Evolutionary conservation across 2,797 vertebrate species (phyloP), one percentile per base, ranked within the genome.

Genomic region (Alcedo quadribrachys): DNA sequence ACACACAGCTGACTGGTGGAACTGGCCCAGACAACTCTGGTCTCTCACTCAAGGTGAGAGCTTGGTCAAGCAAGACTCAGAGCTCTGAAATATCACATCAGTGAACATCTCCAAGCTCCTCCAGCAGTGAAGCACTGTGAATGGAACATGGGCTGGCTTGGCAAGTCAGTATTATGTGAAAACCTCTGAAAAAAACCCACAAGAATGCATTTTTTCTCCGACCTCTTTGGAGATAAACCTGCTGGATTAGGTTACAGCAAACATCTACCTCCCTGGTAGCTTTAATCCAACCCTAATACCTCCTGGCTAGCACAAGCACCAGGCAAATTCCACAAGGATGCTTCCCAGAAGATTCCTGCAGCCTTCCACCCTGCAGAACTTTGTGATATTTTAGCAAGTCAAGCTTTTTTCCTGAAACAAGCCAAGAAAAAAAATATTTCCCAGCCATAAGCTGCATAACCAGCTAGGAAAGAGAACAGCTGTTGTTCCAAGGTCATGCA

Each of bases 21-120:
- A 85, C 28, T 0, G 5, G 46, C 28, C 40, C 3, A 0, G 48
- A 4, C 4, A 0, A 1, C 42, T 61, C 15, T 6, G 60, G n/a
- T 37, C 71, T 32, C 16, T 12, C 73, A 32, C 50, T 57, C 63
- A 30, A 21, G 50, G 24, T 28, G 66, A 30, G 20, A n/a, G 63
- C 32, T 33, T 33, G 32, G 51, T 17, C 46, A 33, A 8, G 43
- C 5, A 2, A 2, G 20, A 12, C 30, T 42, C 33, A 6, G 51
- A 24, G 46, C 42, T 21, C 32, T 0, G 2, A 32, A 12, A 13
- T 5, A 25, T 32, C 19, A 3, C 22, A 15, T 2, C 1, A 3
- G 40, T 6, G 12, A 70, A 40, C 53, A 30, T 15, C 11, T 63
- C 53, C 70, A 3, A 48, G 14, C 37, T 18, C 43, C 74, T 68